A percentile compares a stretch with the other conserved stretches of the same genome.
These are phyloP conservation scores for Pseudomyrmex pallidus DNA, from an alignment of 1,140 invertebrate genomes.

Conservation along the genomic window DNA sequence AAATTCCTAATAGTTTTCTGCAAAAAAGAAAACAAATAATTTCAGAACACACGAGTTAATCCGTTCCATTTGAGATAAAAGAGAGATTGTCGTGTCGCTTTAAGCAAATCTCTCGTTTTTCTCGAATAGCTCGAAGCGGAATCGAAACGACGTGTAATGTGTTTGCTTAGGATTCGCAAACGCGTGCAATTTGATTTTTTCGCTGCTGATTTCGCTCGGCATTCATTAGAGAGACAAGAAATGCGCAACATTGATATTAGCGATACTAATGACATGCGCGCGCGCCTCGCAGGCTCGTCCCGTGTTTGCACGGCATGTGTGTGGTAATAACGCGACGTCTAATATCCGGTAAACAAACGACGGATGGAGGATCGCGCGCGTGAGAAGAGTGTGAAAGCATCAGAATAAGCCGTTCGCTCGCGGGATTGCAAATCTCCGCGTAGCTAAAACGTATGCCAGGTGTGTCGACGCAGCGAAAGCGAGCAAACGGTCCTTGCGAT, in stretches of 20 bases:
- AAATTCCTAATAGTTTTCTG: too few species aligned
- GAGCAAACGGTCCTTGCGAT: slow-evolving; percentile 31
- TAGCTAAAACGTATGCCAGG: slow-evolving; percentile 49
- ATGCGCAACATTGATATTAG: slow-evolving; percentile 15
- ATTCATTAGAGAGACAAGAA: not conserved
- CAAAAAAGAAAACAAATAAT: too few species aligned
- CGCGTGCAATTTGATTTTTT: slow-evolving; percentile 17
- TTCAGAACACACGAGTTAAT: too few species aligned
- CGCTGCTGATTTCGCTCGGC: not conserved
- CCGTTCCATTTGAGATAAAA: too few species aligned
- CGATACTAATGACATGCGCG: slow-evolving; percentile 30
- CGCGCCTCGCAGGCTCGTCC: not conserved
- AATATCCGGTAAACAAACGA: slow-evolving; percentile 40
- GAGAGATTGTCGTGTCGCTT: too few species aligned
- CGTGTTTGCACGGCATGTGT: not conserved
- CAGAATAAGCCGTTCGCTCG: slow-evolving; percentile 5
- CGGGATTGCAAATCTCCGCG: slow-evolving; percentile 25
- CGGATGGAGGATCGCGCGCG: not conserved
- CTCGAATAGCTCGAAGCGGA: not conserved
- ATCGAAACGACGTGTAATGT: not conserved
- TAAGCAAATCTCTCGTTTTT: not conserved
- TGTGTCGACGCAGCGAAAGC: slow-evolving; percentile 66
- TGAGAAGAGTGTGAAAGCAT: slow-evolving; percentile 30
- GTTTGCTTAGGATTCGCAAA: slow-evolving; percentile 22
- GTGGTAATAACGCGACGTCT: slow-evolving; percentile 48